A percentile compares a stretch with the other conserved stretches of the same genome.
Conservation (phyloP, 2,888 invertebrate genomes). For the Drosophila pseudotalamancana region DNA sequence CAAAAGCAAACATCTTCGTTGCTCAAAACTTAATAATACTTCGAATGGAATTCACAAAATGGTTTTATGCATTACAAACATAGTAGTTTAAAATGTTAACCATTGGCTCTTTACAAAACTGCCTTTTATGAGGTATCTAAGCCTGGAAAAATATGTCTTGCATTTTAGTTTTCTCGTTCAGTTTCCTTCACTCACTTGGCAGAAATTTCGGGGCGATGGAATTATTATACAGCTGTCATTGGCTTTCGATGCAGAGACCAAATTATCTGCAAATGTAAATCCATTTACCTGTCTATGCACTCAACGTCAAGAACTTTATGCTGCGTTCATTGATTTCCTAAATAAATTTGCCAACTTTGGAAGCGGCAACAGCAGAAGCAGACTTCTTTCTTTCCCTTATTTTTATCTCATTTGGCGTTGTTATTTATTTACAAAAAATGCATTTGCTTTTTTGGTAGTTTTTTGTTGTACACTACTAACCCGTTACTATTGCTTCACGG, state of each 20-base stretch:
- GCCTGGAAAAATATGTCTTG: neutral
- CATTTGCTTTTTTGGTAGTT: slow-evolving; percentile 50
- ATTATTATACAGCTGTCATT: slow-evolving; percentile 22
- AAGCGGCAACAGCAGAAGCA: neutral
- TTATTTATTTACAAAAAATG: slow-evolving; percentile 73
- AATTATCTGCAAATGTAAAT: slow-evolving; percentile 49
- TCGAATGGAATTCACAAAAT: too few relatives aligned
- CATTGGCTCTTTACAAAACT: too few relatives aligned
- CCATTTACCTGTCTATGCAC: slow-evolving; percentile 43
- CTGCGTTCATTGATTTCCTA: slow-evolving; percentile 60
- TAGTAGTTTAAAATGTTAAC: too few relatives aligned
- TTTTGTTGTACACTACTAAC: slow-evolving; percentile 19
- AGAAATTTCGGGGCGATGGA: slow-evolving; percentile 15
- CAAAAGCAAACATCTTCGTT: slow-evolving; percentile 74
- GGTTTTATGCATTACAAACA: too few relatives aligned
- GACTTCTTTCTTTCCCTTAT: slow-evolving; percentile 42
- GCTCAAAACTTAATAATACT: slow-evolving; percentile 80
- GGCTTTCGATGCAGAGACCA: slow-evolving; percentile 15
- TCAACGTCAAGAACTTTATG: slow-evolving; percentile 48
- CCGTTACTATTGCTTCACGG: slow-evolving; percentile 12
- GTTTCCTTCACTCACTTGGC: slow-evolving; percentile 26
- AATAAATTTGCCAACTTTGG: slow-evolving; percentile 64
- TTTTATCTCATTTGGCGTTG: slow-evolving; percentile 55
- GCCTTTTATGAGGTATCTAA: too few relatives aligned
- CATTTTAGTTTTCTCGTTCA: neutral